Base-by-base conservation (phyloP, 2,113 vertebrate genomes). In the Catharus bicknelli region DNA sequence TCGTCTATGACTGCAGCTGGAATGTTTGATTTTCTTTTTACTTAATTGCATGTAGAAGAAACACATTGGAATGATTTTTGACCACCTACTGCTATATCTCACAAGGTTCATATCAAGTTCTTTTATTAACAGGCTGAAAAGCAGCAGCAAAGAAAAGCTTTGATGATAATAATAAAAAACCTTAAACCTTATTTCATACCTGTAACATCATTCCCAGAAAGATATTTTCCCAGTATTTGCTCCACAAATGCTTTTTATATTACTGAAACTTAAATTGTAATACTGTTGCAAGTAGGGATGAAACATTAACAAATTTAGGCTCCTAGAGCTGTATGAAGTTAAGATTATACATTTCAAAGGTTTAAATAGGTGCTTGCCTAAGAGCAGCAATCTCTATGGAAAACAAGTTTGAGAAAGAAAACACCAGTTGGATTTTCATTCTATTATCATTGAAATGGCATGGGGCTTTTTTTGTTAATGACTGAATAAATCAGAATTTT, bases 401-500 rank as follows among this genome's bases (percentile, higher is more conserved):
- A 97, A 97, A 96, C 83, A 95, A 95, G 70, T 94, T 94, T 83
- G 84, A 94, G 91, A 96, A 96, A 93, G 85, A 96, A 97, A 97
- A 93, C 70, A 95, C n/a, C 57, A 90, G 94, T 93, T 95, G 94
- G 73, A 86, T 97, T 98, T 97, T 96, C 96, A 84, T 94, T 97
- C 90, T 93, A 92, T 96, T 97, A 93, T 82, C 85, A 89, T 59
- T 96, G 95, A 95, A 97, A 97, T 94, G 70, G 91, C 73, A 92
- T 90, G 26, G 26, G 55, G 26, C 75, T 90, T 95, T 94, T 93
- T 97, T 94, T 82, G 57, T 94, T 97, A 98, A 97, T 97, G 94
- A 97, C 85, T 94, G 95, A 94, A 97, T 95, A 97, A 96, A 97
- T 97, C 96, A 96, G 93, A 95, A 96, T 95, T 96, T 97, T 78